These are phyloP conservation scores for Brenthis hecate DNA, from an alignment of 2,888 invertebrate genomes.

Conservation along the genomic window DNA sequence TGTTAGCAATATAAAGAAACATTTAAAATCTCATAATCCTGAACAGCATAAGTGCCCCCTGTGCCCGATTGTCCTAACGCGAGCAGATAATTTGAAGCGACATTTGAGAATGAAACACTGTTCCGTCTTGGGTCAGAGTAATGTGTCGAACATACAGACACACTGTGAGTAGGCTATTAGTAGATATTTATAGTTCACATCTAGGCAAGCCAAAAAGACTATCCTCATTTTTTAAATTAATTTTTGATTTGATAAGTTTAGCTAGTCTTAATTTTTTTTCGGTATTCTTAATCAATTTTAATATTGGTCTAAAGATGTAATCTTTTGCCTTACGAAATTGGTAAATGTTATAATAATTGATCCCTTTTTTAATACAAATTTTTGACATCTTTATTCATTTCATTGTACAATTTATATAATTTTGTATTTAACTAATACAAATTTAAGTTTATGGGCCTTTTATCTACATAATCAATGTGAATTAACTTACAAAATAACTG, in stretches of 20 bases:
- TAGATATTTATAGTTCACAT: slow-evolving; percentile 44
- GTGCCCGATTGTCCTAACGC: slow-evolving; percentile 84
- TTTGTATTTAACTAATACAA: not conserved
- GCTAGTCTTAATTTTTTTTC: slow-evolving; percentile 10
- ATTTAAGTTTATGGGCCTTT: slow-evolving; percentile 8
- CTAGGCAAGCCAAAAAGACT: slow-evolving; percentile 31
- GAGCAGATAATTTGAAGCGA: slow-evolving; percentile 86
- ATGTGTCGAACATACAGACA: slow-evolving; percentile 67
- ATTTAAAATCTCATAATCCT: slow-evolving; percentile 85
- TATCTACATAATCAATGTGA: slow-evolving; percentile 7
- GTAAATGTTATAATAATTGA: too few species aligned
- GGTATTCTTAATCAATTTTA: not conserved
- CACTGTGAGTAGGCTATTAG: slow-evolving; percentile 51
- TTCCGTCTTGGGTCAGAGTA: slow-evolving; percentile 64
- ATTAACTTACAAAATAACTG: slow-evolving; percentile 3
- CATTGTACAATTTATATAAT: not conserved
- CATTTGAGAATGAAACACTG: slow-evolving; percentile 85
- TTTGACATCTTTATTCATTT: not conserved
- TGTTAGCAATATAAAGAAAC: slow-evolving; percentile 86
- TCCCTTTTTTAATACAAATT: not conserved
- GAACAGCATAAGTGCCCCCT: slow-evolving; percentile 84
- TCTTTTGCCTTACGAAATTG: not conserved
- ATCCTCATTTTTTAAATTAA: slow-evolving; percentile 5
- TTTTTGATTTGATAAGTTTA: slow-evolving; percentile 5
- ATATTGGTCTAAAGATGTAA: not conserved